These are phyloP conservation scores for Drosophila mayaguana DNA, from an alignment of 2,888 invertebrate genomes.

Conservation along the genomic window DNA sequence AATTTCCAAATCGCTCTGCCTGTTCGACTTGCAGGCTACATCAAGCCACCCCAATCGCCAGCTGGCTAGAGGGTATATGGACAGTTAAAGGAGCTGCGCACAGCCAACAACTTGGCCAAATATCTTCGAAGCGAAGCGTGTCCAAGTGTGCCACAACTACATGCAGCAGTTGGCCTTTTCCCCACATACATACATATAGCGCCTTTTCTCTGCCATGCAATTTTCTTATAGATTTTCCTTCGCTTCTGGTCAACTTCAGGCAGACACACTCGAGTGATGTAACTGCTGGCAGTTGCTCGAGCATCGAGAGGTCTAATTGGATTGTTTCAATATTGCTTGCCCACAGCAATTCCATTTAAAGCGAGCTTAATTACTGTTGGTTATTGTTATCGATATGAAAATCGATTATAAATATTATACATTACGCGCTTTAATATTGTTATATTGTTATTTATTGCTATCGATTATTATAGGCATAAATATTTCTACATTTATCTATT, in stretches of 20 bases:
- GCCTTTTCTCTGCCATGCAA: constrained; percentile 1
- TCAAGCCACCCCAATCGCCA: background rate
- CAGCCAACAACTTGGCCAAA: constrained; percentile 43
- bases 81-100: constrained; percentile 29
- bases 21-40: background rate
- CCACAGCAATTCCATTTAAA: background rate
- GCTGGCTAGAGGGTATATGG: background rate
- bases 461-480: too few species aligned
- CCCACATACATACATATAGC: background rate
- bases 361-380: background rate
- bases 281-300: constrained; percentile 23
- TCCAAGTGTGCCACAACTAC: constrained; percentile 44
- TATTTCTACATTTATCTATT: too few species aligned
- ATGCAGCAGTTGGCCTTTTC: constrained; percentile 14
- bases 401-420: background rate
- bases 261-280: constrained; percentile 44
- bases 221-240: constrained; percentile 14
- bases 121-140: constrained; percentile 45
- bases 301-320: constrained; percentile 47
- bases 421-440: background rate
- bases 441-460: background rate
- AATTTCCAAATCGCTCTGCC: background rate
- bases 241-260: constrained; percentile 29
- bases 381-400: background rate
- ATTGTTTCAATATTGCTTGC: constrained; percentile 3